Percentiles rank a stretch among this genome's conserved stretches.
Conservation (phyloP, 2,797 vertebrate species). For the Adrianichthys oophorus region DNA sequence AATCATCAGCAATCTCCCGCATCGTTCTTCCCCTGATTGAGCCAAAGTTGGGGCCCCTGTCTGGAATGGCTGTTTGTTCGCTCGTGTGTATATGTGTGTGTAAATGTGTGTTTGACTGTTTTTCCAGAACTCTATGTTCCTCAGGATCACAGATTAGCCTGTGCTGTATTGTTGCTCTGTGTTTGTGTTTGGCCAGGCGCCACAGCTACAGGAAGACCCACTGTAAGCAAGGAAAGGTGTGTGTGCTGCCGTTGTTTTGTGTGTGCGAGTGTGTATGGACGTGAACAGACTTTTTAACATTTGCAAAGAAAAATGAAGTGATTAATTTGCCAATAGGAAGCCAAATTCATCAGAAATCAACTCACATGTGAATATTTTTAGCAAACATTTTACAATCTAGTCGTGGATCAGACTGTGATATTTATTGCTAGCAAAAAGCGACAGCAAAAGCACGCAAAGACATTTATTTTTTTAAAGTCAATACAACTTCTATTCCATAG, state of each 20-base stretch:
- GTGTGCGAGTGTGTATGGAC: constrained; percentile 21
- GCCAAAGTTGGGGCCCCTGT: constrained; percentile 60
- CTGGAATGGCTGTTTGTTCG: constrained; percentile 68
- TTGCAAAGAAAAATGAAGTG: constrained; percentile 11
- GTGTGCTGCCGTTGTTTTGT: constrained; percentile 39
- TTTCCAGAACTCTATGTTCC: constrained; percentile 79
- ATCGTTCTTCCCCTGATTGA: constrained; percentile 70
- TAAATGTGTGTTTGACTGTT: constrained; percentile 40
- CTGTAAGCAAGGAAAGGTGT: constrained; percentile 74
- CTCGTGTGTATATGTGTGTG: constrained; percentile 47
- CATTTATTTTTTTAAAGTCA: too few relatives aligned
- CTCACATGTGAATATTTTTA: too few relatives aligned
- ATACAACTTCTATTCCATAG: too few relatives aligned
- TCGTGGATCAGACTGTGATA: too few relatives aligned
- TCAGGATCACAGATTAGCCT: constrained; percentile 77
- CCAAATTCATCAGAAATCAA: neutral
- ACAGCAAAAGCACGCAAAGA: too few relatives aligned
- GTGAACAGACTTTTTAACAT: constrained; percentile 16
- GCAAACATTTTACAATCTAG: too few relatives aligned
- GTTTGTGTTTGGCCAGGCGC: constrained; percentile 76
- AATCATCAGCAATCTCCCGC: constrained; percentile 71
- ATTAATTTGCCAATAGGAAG: constrained; percentile 7
- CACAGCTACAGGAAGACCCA: constrained; percentile 74
- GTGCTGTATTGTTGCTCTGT: constrained; percentile 75
- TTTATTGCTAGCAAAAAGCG: too few relatives aligned